These are phyloP conservation scores for Austrofundulus limnaeus DNA, from an alignment of 2,113 vertebrate species.

Conservation along the genomic window DNA sequence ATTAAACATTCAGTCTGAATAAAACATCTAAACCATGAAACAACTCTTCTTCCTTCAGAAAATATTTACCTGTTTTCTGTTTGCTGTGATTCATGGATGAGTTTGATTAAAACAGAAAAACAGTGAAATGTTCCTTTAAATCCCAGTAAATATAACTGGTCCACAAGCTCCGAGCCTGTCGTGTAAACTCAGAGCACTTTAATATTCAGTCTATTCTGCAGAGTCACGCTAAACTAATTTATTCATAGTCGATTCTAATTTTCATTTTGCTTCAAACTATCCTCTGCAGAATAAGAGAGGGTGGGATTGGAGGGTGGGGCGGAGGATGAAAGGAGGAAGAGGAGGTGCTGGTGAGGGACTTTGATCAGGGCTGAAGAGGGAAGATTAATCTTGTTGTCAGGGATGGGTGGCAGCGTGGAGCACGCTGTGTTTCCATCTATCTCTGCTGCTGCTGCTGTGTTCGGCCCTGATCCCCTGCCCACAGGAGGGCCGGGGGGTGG, in stretches of 20 bases:
- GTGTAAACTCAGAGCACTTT: not conserved
- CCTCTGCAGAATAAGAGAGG: conserved; percentile 7
- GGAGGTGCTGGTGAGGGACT: conserved; percentile 32
- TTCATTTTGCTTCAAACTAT: conserved; percentile 24
- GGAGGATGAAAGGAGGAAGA: conserved; percentile 34
- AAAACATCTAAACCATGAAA: no score
- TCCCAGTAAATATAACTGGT: no score
- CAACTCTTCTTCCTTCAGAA: no score
- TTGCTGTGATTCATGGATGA: no score
- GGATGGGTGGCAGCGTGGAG: conserved; percentile 47
- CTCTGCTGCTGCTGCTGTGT: conserved; percentile 34
- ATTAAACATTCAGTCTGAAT: no score
- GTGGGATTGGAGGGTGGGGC: not conserved
- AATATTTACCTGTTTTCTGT: no score
- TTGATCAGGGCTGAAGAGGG: conserved; percentile 58
- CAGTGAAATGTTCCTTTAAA: not conserved
- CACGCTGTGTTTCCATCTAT: conserved; percentile 54
- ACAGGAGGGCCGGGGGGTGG: not conserved
- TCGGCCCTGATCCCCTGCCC: conserved; percentile 36
- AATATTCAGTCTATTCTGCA: conserved; percentile 4
- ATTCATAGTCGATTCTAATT: conserved; percentile 31
- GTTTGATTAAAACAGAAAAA: not conserved
- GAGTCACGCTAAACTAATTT: not conserved
- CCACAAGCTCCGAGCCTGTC: not conserved
- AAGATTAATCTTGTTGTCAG: conserved; percentile 70